phyloP scores from a whole-genome alignment of 1,140 invertebrate genomes.

The Sitodiplosis mosellana region DNA sequence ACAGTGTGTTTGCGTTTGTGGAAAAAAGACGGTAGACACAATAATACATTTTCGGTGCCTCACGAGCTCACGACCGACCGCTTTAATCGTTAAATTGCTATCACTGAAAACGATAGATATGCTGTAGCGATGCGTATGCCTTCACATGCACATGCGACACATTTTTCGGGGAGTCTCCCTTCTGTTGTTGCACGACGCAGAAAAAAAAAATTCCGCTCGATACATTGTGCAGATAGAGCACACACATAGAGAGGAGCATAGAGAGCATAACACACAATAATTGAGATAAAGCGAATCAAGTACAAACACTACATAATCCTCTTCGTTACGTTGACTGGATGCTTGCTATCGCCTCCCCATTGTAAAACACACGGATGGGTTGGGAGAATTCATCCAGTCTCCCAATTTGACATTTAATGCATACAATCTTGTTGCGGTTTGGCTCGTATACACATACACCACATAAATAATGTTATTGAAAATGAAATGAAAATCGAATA shows the following conservation, averaged over 20 bases:
- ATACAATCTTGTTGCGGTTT: not conserved
- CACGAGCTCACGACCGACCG: too few relatives aligned
- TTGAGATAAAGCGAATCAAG: not conserved
- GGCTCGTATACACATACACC: too few relatives aligned
- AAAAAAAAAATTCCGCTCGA: not conserved
- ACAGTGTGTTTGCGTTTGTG: not conserved
- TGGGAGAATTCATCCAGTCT: too few relatives aligned
- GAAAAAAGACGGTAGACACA: not conserved
- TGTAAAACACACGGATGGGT: too few relatives aligned
- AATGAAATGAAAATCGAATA: too few relatives aligned
- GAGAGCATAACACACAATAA: not conserved
- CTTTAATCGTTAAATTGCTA: not conserved
- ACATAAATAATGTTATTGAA: too few relatives aligned
- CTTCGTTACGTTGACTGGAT: not conserved
- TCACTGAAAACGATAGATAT: not conserved
- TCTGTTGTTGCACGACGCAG: not conserved
- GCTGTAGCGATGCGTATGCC: too few relatives aligned
- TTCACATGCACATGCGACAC: slow-evolving; percentile 1
- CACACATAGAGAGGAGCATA: not conserved
- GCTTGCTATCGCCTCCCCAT: not conserved
- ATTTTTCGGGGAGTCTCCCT: not conserved
- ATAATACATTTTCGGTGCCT: not conserved
- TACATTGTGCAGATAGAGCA: not conserved
- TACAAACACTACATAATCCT: not conserved
- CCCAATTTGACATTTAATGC: not conserved